Evolutionary conservation across 2,113 vertebrate genomes (phyloP), one percentile per base, ranked within the genome.

Genomic region (Trogon surrucura): DNA sequence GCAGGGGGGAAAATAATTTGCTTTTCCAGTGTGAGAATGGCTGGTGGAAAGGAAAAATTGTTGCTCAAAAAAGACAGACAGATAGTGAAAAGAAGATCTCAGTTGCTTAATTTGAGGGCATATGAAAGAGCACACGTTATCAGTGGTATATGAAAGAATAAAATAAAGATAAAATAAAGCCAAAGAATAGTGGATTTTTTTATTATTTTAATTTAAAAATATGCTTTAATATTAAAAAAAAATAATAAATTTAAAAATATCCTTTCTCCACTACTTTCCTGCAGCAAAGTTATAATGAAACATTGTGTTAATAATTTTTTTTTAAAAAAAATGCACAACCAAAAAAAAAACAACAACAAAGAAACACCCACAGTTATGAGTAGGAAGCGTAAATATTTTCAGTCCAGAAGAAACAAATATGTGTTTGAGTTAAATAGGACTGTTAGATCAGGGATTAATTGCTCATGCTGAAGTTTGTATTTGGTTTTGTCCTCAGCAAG

Each of bases 271-370:
- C 13, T 36, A 38, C 19, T 85, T 67, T 41, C 6, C 4, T 41
- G 7, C 11, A 80, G 7, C 11, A 66, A 45, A 50, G 3, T 65
- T 67, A 17, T 44, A 73, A 53, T 20, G 4, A 70, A 83, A 75
- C 21, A 2, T 58, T 73, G 5, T 16, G 58, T 48, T 32, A 4
- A 34, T 57, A 79, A 85, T 41, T 41, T 41, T 13, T 41, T 41
- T 41, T 41, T 41, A n/a, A n/a, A 66, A 41, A 8, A 64, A 34
- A 19, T 1, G 1, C 9, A 47, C 5, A 44, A 25, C 4, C 0
- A 5, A 44, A 58, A 45, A 25, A 13, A n/a, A 30, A 17, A 26
- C 53, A 50, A 7, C 17, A 48, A 41, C 15, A 22, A 34, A 38
- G 34, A 64, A 62, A 14, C 8, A 8, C 4, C 6, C 9, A 10